Evolutionary conservation across 2,797 vertebrate species (phyloP).

Genomic region (Poecilia wingei): DNA sequence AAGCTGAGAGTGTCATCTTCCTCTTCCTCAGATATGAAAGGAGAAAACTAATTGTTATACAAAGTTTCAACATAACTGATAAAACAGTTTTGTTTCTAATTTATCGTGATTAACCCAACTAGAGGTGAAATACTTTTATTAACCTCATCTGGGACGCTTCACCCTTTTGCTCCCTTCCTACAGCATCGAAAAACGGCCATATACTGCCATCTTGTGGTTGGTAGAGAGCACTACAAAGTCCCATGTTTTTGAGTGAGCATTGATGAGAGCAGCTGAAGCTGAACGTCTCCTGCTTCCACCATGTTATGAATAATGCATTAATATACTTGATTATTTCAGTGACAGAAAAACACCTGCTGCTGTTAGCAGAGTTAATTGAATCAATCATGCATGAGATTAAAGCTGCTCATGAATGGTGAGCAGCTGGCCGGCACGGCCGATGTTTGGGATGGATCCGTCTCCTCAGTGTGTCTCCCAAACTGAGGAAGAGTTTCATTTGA

Average conservation of each 20-base stretch:
- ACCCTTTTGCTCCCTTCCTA: neutral
- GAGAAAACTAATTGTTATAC: neutral
- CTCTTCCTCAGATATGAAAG: neutral
- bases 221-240: neutral
- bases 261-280: constrained; percentile 12
- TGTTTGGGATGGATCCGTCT: constrained; percentile 3
- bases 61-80: constrained; percentile 16
- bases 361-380: constrained; percentile 60
- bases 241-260: neutral
- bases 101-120: constrained; percentile 16
- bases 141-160: neutral
- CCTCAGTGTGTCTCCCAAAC: neutral
- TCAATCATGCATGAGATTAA: constrained; percentile 60
- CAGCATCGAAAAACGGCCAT: neutral
- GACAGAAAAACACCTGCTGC: constrained; percentile 51
- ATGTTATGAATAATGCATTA: constrained; percentile 61
- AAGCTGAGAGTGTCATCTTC: neutral
- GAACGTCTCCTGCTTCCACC: constrained; percentile 23
- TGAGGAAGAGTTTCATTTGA: neutral
- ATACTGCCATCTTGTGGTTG: constrained; percentile 62
- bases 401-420: constrained; percentile 21
- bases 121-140: constrained; percentile 6
- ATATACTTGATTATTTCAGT: constrained; percentile 45
- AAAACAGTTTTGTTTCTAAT: neutral
- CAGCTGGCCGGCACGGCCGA: constrained; percentile 4